These are phyloP conservation scores for Platypus cylindrus DNA, from an alignment of 2,888 invertebrate species.

Conservation along the genomic window DNA sequence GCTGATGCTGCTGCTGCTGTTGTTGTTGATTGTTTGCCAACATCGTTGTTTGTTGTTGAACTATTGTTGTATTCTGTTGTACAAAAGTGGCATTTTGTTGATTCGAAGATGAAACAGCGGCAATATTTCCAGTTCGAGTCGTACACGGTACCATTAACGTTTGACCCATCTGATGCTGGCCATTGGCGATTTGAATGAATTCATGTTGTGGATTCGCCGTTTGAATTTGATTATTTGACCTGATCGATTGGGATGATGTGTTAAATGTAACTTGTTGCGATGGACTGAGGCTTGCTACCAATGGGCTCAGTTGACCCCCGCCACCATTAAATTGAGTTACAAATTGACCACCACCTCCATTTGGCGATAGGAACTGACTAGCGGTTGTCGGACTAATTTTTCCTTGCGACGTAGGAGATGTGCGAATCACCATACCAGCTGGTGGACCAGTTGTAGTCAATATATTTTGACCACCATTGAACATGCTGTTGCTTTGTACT, in stretches of 20 bases:
- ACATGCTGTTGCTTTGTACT: slow-evolving; percentile 51
- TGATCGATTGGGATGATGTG: slow-evolving; percentile 23
- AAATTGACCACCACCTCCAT: slow-evolving; percentile 55
- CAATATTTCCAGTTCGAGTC: slow-evolving; percentile 42
- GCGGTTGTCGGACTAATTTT: slow-evolving; percentile 61
- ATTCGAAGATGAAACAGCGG: slow-evolving; percentile 39
- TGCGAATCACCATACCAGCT: slow-evolving; percentile 65
- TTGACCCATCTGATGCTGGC: slow-evolving; percentile 55
- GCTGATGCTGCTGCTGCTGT: slow-evolving; percentile 27
- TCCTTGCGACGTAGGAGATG: slow-evolving; percentile 59
- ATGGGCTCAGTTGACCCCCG: slow-evolving; percentile 66
- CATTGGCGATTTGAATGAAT: slow-evolving; percentile 53
- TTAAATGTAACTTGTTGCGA: slow-evolving; percentile 44
- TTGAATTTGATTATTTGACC: slow-evolving; percentile 31
- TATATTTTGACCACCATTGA: slow-evolving; percentile 47
- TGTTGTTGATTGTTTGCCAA: slow-evolving; percentile 54
- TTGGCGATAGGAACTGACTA: slow-evolving; percentile 62
- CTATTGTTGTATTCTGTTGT: slow-evolving; percentile 76
- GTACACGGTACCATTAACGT: slow-evolving; percentile 59
- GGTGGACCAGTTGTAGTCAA: slow-evolving; percentile 50
- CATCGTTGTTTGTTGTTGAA: slow-evolving; percentile 69
- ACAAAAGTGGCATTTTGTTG: slow-evolving; percentile 60
- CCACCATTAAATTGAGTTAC: slow-evolving; percentile 61
- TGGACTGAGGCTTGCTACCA: slow-evolving; percentile 61
- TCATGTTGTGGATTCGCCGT: slow-evolving; percentile 47